A percentile compares a stretch with the other conserved stretches of the same genome.
phyloP scores from a whole-genome alignment of 2,113 vertebrate genomes.

The Hemichromis elongatus region DNA sequence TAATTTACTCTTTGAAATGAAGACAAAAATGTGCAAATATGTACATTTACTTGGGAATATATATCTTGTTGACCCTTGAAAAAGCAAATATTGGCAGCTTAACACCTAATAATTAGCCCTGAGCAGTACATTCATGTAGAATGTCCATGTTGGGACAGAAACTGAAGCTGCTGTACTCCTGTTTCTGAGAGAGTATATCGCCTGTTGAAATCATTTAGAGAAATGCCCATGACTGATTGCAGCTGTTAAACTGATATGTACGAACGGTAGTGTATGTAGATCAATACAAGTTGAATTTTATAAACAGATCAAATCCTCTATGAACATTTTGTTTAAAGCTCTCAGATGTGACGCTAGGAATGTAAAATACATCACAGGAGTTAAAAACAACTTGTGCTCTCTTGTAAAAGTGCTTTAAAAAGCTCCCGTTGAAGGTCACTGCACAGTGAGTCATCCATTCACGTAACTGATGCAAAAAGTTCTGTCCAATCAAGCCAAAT shows the following conservation, averaged over 20 bases:
- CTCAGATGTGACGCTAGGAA: background rate
- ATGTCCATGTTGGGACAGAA: fast-evolving
- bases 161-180: background rate
- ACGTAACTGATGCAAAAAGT: conserved; percentile 49
- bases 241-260: background rate
- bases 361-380: background rate
- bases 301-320: background rate
- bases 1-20: background rate
- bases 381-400: background rate
- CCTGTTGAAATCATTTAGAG: background rate
- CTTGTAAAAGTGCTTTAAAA: background rate
- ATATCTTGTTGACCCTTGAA: background rate
- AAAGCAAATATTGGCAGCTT: background rate
- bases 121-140: background rate
- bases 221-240: background rate
- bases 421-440: background rate
- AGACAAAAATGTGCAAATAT: background rate
- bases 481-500: conserved; percentile 61
- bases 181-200: background rate
- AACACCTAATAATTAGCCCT: background rate
- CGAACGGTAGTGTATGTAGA: background rate
- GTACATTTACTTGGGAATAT: background rate
- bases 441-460: conserved; percentile 7
- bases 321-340: background rate
- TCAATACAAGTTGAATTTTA: background rate